Base-by-base conservation (phyloP, 2,888 invertebrate genomes). In the Cryptocephalus moraei region DNA sequence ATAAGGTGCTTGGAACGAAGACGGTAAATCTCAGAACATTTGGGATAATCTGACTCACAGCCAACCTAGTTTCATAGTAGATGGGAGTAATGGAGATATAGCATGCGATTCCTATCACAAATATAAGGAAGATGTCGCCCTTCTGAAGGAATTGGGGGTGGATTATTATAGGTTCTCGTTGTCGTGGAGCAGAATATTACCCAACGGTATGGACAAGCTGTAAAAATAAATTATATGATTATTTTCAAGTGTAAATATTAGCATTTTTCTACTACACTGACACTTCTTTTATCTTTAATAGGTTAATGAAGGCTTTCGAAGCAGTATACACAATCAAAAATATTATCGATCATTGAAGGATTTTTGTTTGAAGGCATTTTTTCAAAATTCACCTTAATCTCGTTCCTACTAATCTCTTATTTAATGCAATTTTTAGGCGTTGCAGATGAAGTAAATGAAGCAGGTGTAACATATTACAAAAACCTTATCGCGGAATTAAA, bases 81-180 rank as follows among this genome's bases (percentile, higher is more conserved):
- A 80, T 52, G 66, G 73, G 4, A 70, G 74, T 0, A 82, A 76
- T 45, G 83, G 76, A 0, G 81, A 84, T 58, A 67, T 80, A 0
- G 78, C 84, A 0, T 78, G 79, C 45, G 81, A 84, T 63, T 81
- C 82, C 12, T 85, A 82, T 64, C 77, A 82, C 64, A 74, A 70
- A 55, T 78, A 76, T 62, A 72, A 73, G 56, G 75, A 79, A 36
- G 86, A 86, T 56, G 76, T 83, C 0, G 59, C 66, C 33, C 62
- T 82, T 40, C 58, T 84, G 46, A 74, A 72, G 47, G 62, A 74
- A 22, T 64, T 84, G 1, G 80, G 80, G 0, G 75, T 77, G 1
- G 56, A 69, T 45, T 73, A 72, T 60, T 81, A 81, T 62, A 68
- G 80, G 50, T 53, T 58, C 48, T 56, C 56, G 1, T 31, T 61